phyloP scores from a whole-genome alignment of 2,888 invertebrate genomes.

The Caenorhabditis sp. region DNA sequence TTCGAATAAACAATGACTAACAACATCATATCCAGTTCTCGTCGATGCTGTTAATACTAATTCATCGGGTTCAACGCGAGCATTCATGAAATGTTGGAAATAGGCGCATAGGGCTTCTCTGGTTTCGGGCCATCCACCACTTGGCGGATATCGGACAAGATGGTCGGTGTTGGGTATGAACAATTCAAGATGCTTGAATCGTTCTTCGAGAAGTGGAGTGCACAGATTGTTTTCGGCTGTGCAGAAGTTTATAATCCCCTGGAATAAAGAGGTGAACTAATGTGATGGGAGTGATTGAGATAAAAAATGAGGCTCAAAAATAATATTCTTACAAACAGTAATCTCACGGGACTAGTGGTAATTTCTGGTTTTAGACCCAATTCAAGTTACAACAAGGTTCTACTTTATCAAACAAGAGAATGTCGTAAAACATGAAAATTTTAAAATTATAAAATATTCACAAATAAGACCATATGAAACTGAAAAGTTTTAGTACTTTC shows the following conservation, averaged over 20 bases:
- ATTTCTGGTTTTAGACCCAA: too few species aligned
- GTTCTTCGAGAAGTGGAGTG: constrained; percentile 52
- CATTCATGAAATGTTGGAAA: constrained; percentile 45
- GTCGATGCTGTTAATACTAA: constrained; percentile 55
- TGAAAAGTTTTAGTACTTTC: too few species aligned
- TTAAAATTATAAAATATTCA: too few species aligned
- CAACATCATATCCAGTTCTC: constrained; percentile 57
- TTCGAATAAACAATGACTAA: constrained; percentile 53
- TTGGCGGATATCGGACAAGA: constrained; percentile 46
- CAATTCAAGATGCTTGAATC: constrained; percentile 41
- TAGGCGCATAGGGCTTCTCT: constrained; percentile 37
- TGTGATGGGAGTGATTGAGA: too few species aligned
- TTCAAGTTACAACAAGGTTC: too few species aligned
- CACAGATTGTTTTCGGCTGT: constrained; percentile 62
- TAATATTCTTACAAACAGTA: too few species aligned
- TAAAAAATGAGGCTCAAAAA: too few species aligned
- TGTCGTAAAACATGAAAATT: too few species aligned
- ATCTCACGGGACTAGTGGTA: too few species aligned
- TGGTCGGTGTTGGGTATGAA: constrained; percentile 44
- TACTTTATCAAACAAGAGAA: too few species aligned
- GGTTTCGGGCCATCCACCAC: constrained; percentile 53
- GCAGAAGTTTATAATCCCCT: constrained; percentile 60
- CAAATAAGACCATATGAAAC: too few species aligned
- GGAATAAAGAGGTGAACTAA: neutral
- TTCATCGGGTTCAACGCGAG: constrained; percentile 32